Evolutionary conservation across 2,888 invertebrate species (phyloP), one percentile per base, ranked within the genome.

Genomic region (Tanytarsus gracilentus): DNA sequence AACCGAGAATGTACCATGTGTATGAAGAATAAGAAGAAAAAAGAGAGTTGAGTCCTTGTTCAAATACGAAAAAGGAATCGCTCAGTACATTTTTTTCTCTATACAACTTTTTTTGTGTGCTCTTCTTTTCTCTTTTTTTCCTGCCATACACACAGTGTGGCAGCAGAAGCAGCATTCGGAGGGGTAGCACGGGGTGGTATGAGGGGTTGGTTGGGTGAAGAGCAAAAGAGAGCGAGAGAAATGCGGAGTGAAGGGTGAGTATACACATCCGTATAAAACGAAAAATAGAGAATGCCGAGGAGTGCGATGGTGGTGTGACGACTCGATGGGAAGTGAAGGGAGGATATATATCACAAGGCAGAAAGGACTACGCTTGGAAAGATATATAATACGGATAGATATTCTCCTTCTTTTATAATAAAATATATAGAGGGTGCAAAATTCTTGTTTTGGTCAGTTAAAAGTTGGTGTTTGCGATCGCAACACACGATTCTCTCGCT

Each of bases 391-490:
- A 58, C 29, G 58, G 55, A 55, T 55, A 55, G 55, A 55, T 55
- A 40, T 56, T 56, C 55, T 56, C 55, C 55, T 58, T 60, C 60
- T 50, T 50, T 60, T 50, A 36, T 50, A 49, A 60, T 60, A 50
- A 60, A 60, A 60, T 60, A 60, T 60, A 60, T 60, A 60, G 58
- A 50, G 67, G 68, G 71, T 69, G 68, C 70, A 70, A 69, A 58
- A 70, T 72, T 72, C 73, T 71, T 74, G 72, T 74, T 74, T 74
- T 74, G 74, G 72, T 74, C 72, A 74, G 74, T 74, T 71, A 72
- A 72, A 71, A 73, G 71, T 74, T 72, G 72, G 70, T 69, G 68
- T 69, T 70, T 70, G 70, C 39, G 16, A 50, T 50, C 50, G 60
- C 49, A 60, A 44, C 36, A 53, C 53, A 53, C n/a, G 4, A 23